phyloP scores from a whole-genome alignment of 2,797 vertebrate species.

The Chiroxiphia lanceolata region DNA sequence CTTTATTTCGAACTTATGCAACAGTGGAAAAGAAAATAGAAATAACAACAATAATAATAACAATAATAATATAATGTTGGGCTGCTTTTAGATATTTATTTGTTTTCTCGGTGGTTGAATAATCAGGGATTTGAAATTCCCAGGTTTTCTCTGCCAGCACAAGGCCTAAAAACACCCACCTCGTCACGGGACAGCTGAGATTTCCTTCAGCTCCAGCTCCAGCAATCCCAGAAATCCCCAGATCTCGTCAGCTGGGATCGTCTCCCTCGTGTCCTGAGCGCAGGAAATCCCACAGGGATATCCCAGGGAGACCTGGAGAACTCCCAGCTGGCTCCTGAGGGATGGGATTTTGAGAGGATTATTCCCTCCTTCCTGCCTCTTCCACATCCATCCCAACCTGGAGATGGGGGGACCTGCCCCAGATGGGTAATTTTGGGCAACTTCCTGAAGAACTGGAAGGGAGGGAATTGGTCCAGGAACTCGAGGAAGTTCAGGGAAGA shows the following conservation, averaged over 20 bases:
- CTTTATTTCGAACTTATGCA: neutral
- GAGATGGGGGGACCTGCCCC: rapidly evolving
- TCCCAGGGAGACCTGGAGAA: neutral
- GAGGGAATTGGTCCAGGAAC: neutral
- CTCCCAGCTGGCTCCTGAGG: neutral
- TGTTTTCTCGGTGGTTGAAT: neutral
- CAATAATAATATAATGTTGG: neutral
- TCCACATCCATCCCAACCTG: neutral
- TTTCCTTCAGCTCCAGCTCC: neutral
- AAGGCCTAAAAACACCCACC: neutral
- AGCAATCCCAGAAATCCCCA: neutral
- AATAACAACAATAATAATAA: neutral
- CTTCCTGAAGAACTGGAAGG: neutral
- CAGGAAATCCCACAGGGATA: rapidly evolving
- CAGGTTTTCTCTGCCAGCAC: neutral
- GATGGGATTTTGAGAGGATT: neutral
- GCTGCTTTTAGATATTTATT: neutral
- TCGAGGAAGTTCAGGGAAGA: neutral
- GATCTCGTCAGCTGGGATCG: neutral
- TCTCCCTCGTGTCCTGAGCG: neutral
- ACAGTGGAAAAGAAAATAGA: neutral
- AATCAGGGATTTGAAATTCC: neutral
- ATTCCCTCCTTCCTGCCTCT: neutral
- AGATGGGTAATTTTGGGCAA: neutral
- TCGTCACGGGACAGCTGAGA: rapidly evolving